Percentiles rank a stretch among this genome's conserved stretches.
phyloP scores from a whole-genome alignment of 1,140 invertebrate genomes.

The Brachionus angularis region DNA sequence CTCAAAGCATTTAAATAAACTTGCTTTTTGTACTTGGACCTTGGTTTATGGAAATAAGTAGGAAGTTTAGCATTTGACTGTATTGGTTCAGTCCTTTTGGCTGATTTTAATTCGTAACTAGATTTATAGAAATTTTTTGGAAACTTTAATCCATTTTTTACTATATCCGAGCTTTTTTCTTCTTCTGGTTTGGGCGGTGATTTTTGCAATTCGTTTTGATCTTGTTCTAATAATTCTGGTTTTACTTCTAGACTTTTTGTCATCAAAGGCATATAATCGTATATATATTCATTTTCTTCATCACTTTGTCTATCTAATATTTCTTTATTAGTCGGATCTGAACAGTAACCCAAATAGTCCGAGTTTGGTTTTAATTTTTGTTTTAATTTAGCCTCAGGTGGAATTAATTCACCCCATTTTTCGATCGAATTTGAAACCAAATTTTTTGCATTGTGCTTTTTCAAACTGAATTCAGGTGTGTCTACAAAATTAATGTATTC shows the following conservation, averaged over 20 bases:
- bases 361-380: neutral
- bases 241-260: conserved; percentile 16
- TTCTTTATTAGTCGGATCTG: conserved; percentile 14
- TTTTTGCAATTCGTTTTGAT: neutral
- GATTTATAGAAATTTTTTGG: conserved; percentile 7
- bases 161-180: neutral
- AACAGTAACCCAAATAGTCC: conserved; percentile 21
- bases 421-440: too few relatives aligned
- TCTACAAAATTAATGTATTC: conserved; percentile 28
- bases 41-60: conserved; percentile 1
- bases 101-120: conserved; percentile 6
- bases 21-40: conserved; percentile 8
- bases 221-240: neutral
- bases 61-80: neutral
- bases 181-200: neutral
- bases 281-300: conserved; percentile 31
- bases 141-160: conserved; percentile 35
- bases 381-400: conserved; percentile 2
- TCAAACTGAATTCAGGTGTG: conserved; percentile 23
- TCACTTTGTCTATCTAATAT: conserved; percentile 35
- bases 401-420: neutral
- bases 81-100: neutral
- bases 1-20: conserved; percentile 9
- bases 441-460: neutral
- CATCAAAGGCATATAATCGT: conserved; percentile 35